phyloP scores from a whole-genome alignment of 2,113 vertebrate genomes.

The Rhea pennata region DNA sequence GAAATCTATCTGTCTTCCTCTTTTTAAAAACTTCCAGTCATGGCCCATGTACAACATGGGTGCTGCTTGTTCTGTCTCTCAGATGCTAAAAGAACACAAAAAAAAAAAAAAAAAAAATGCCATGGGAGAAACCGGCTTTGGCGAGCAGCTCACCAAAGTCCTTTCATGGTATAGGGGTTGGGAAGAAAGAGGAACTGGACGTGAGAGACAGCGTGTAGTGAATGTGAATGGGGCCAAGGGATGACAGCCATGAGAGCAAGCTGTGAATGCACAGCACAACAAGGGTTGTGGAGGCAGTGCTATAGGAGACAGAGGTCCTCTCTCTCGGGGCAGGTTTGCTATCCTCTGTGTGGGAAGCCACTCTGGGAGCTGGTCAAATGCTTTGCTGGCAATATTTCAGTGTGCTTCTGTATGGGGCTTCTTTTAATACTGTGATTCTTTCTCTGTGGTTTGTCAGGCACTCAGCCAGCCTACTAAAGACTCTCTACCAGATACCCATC shows the following conservation, averaged over 20 bases:
- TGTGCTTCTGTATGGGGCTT: constrained; percentile 11
- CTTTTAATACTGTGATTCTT: constrained; percentile 57
- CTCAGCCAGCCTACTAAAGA: constrained; percentile 63
- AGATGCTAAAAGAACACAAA: background rate
- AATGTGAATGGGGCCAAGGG: background rate
- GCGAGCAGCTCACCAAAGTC: background rate
- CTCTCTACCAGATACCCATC: constrained; percentile 57
- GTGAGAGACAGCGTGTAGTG: background rate
- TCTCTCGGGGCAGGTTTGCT: background rate
- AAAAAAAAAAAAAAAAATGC: background rate
- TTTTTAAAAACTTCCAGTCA: background rate
- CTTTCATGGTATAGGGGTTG: background rate
- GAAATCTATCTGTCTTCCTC: constrained; percentile 8
- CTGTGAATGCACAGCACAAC: background rate
- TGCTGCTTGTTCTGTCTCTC: background rate
- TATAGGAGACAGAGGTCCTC: background rate
- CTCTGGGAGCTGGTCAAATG: background rate
- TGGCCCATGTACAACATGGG: background rate
- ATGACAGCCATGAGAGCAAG: background rate
- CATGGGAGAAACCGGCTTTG: background rate
- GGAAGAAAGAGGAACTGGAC: background rate
- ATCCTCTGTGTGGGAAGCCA: background rate
- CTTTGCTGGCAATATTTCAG: constrained; percentile 39
- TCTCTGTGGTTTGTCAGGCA: constrained; percentile 64
- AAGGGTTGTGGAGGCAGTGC: background rate